Evolutionary conservation across 2,797 vertebrate genomes (phyloP).

Genomic region (Gallirallus australis): DNA sequence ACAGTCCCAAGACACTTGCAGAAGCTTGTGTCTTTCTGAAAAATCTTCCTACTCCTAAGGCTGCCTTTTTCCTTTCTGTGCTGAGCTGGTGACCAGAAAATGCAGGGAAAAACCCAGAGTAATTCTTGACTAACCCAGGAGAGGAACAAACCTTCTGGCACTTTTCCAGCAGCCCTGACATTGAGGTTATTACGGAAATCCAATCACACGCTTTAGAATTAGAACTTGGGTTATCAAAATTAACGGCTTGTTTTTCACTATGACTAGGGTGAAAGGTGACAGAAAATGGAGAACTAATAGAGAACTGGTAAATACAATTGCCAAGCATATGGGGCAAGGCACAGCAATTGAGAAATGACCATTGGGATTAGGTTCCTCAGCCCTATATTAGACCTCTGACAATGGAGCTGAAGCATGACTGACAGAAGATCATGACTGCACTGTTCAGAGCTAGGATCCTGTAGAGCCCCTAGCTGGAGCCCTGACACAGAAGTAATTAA

Average conservation of each 20-base stretch:
- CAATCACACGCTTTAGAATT: constrained; percentile 26
- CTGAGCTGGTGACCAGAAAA: background rate
- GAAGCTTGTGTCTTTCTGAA: background rate
- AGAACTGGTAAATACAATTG: background rate
- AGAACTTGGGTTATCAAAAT: constrained; percentile 27
- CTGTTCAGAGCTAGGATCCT: background rate
- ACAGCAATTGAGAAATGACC: background rate
- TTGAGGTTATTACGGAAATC: background rate
- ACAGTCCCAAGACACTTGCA: background rate
- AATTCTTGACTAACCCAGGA: background rate
- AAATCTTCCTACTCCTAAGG: background rate
- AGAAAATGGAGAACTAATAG: constrained; percentile 15
- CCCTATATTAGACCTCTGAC: constrained; percentile 1
- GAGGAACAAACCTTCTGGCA: constrained; percentile 1
- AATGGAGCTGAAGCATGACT: constrained; percentile 12
- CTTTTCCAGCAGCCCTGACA: constrained; percentile 14
- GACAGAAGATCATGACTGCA: constrained; percentile 14
- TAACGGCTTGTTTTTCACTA: constrained; percentile 12
- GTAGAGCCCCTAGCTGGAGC: background rate
- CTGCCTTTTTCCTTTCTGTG: background rate
- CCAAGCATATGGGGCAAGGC: background rate
- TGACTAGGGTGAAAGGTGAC: background rate
- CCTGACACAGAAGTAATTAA: constrained; percentile 44
- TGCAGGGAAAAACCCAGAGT: background rate
- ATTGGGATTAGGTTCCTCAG: background rate